A percentile compares a stretch with the other conserved stretches of the same genome.
Conservation (phyloP, 2,797 vertebrate species). For the Oryzias sinensis region DNA sequence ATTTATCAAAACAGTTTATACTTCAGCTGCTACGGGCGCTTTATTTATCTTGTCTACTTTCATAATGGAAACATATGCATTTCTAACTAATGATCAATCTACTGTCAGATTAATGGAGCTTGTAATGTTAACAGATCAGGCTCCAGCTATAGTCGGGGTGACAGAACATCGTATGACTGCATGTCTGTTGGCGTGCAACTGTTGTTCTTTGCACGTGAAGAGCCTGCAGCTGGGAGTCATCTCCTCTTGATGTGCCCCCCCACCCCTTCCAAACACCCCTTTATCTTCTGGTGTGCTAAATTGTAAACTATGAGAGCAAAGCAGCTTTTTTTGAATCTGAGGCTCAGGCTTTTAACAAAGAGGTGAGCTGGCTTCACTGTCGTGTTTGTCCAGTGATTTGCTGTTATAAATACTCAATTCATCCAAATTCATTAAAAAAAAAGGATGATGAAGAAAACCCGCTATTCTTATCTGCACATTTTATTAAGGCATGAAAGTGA, state of each 20-base stretch:
- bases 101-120: conserved; percentile 59
- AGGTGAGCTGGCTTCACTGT: conserved; percentile 61
- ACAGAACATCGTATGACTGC: conserved; percentile 35
- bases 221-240: conserved; percentile 71
- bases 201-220: conserved; percentile 59
- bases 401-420: conserved; percentile 47
- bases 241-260: conserved; percentile 45
- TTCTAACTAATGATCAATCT: conserved; percentile 59
- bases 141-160: conserved; percentile 33
- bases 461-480: conserved; percentile 12
- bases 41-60: conserved; percentile 28
- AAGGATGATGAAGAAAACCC: conserved; percentile 19
- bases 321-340: conserved; percentile 47
- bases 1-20: conserved; percentile 5
- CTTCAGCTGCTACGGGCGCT: conserved; percentile 27
- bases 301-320: conserved; percentile 59
- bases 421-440: conserved; percentile 24
- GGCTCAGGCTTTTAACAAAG: conserved; percentile 69
- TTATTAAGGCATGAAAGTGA: not conserved
- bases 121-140: conserved; percentile 63
- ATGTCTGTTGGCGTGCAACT: conserved; percentile 17
- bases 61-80: conserved; percentile 42
- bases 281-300: conserved; percentile 49
- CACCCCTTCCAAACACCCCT: conserved; percentile 10
- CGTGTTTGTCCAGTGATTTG: conserved; percentile 55